Conservation (phyloP, 2,797 vertebrate species). For the Esox lucius region DNA sequence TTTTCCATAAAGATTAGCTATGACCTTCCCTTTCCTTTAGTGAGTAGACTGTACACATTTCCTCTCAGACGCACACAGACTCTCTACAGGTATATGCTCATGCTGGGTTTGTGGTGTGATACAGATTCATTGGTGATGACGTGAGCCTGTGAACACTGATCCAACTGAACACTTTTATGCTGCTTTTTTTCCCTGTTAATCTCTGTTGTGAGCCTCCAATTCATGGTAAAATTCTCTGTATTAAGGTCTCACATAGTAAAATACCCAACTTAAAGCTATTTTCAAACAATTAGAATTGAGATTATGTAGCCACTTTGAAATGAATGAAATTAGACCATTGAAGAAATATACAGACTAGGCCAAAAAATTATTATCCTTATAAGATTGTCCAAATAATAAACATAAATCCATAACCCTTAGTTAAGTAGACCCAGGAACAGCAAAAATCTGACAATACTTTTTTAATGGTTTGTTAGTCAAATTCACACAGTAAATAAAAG, state of each 20-base stretch:
- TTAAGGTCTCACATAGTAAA: not conserved
- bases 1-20: not conserved
- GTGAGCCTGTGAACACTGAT: constrained; percentile 40
- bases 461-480: constrained; percentile 49
- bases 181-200: constrained; percentile 13
- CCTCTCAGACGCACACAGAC: constrained; percentile 11
- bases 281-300: not conserved
- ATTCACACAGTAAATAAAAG: not conserved
- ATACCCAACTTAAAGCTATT: not conserved
- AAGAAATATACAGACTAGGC: not conserved
- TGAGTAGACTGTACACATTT: not conserved
- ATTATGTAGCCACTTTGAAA: not conserved
- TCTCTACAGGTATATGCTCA: constrained; percentile 5
- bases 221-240: constrained; percentile 2
- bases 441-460: constrained; percentile 13
- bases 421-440: constrained; percentile 30
- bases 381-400: not conserved
- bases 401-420: constrained; percentile 13
- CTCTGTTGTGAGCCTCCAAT: constrained; percentile 11
- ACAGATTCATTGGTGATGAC: constrained; percentile 36
- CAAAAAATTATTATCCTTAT: not conserved
- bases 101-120: constrained; percentile 29
- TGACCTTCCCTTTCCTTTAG: not conserved
- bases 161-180: constrained; percentile 32
- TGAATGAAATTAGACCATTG: not conserved